Conservation (phyloP, 2,888 invertebrate genomes). For the Aphodius sticticus region DNA sequence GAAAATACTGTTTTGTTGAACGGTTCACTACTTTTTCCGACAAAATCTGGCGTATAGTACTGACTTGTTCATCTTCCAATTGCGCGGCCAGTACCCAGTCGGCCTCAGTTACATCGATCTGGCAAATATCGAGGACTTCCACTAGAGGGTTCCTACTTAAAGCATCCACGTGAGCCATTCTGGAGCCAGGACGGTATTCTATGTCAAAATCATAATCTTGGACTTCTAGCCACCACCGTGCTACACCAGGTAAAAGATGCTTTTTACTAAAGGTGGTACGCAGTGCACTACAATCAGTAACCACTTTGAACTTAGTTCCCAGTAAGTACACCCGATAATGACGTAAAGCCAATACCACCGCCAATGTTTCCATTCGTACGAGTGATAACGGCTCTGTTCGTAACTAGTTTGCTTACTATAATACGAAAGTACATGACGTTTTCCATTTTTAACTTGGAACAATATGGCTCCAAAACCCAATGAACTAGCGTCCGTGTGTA, state of each 20-base stretch:
- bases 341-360: conserved; percentile 39
- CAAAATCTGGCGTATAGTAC: not conserved
- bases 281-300: conserved; percentile 37
- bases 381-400: conserved; percentile 44
- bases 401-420: conserved; percentile 46
- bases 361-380: conserved; percentile 45
- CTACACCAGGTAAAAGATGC: conserved; percentile 27
- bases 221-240: conserved; percentile 33
- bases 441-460: conserved; percentile 40
- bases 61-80: conserved; percentile 17
- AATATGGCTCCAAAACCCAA: conserved; percentile 45
- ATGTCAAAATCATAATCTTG: conserved; percentile 41
- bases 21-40: not conserved
- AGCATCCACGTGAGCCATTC: conserved; percentile 17
- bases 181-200: conserved; percentile 39
- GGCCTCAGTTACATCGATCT: not conserved
- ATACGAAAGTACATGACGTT: conserved; percentile 43
- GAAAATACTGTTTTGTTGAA: not conserved
- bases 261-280: conserved; percentile 18
- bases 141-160: conserved; percentile 8
- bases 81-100: conserved; percentile 19
- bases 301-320: conserved; percentile 35
- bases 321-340: conserved; percentile 38
- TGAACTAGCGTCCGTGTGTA: conserved; percentile 48
- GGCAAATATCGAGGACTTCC: not conserved